These are phyloP conservation scores for Phainopepla nitens DNA, from an alignment of 2,113 vertebrate species.

Conservation along the genomic window DNA sequence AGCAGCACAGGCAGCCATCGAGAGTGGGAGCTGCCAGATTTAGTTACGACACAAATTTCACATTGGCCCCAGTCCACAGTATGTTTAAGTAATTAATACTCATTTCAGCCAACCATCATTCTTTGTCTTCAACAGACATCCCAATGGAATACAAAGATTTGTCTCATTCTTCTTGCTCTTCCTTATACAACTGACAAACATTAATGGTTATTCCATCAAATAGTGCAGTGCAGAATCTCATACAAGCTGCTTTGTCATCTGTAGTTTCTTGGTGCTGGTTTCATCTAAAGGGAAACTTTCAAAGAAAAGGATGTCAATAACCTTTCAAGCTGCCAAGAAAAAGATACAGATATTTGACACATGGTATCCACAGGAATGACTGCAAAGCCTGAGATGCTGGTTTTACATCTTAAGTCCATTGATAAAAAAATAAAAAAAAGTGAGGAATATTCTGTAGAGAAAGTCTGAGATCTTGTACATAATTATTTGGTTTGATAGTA, in stretches of 20 bases:
- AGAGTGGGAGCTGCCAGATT: neutral
- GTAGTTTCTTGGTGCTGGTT: neutral
- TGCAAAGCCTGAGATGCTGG: neutral
- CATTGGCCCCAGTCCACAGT: neutral
- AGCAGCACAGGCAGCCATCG: neutral
- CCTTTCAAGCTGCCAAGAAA: neutral
- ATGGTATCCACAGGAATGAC: neutral
- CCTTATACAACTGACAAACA: neutral
- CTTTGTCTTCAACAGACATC: conserved; percentile 20
- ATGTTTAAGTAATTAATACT: conserved; percentile 15
- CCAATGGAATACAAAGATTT: neutral
- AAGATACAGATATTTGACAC: neutral
- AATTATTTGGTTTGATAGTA: neutral
- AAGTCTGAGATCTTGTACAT: neutral
- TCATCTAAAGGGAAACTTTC: neutral
- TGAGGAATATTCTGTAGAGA: neutral
- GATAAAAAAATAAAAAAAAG: neutral
- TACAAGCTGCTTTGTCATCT: neutral
- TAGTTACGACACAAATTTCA: neutral
- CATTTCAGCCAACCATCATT: conserved; percentile 5
- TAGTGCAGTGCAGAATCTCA: neutral
- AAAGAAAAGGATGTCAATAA: neutral
- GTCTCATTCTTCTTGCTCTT: conserved; percentile 10
- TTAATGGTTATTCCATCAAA: neutral
- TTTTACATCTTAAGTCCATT: neutral